These are phyloP conservation scores for Dendroctonus ponderosae DNA, from an alignment of 1,140 invertebrate species.

Conservation along the genomic window DNA sequence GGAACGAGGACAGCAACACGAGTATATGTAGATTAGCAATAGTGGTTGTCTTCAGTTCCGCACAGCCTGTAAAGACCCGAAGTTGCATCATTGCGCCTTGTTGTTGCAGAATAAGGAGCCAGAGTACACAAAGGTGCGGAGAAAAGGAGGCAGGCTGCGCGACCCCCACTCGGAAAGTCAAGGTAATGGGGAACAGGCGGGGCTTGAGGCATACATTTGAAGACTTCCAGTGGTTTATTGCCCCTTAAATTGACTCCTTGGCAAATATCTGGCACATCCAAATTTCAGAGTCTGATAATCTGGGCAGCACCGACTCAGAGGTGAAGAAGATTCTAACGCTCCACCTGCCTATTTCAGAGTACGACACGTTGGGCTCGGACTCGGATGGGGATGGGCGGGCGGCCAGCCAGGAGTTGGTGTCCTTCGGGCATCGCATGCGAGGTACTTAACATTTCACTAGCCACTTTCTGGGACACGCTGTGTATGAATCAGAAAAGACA, in stretches of 20 bases:
- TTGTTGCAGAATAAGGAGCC: conserved; percentile 68
- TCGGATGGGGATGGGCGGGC: conserved; percentile 65
- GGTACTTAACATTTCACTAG: conserved; percentile 47
- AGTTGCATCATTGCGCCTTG: neutral
- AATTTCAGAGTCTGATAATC: conserved; percentile 80
- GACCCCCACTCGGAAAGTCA: conserved; percentile 78
- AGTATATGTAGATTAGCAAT: too few species aligned
- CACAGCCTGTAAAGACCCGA: neutral
- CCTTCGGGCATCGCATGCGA: conserved; percentile 59
- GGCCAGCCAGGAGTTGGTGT: conserved; percentile 58
- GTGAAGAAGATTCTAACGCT: conserved; percentile 85
- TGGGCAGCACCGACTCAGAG: conserved; percentile 81
- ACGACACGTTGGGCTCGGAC: conserved; percentile 74
- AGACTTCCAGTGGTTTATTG: neutral
- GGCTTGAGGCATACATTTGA: neutral
- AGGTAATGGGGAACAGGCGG: conserved; percentile 55
- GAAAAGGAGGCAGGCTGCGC: conserved; percentile 73
- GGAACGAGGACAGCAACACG: too few species aligned
- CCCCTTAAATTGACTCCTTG: neutral
- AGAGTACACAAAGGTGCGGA: conserved; percentile 76
- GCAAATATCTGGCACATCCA: conserved; percentile 29
- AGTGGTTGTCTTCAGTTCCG: too few species aligned
- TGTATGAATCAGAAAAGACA: neutral
- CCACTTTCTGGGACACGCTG: neutral
- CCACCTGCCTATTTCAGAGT: conserved; percentile 85